Conservation (phyloP, 2,888 invertebrate species). For the Ormyrus pomaceus region DNA sequence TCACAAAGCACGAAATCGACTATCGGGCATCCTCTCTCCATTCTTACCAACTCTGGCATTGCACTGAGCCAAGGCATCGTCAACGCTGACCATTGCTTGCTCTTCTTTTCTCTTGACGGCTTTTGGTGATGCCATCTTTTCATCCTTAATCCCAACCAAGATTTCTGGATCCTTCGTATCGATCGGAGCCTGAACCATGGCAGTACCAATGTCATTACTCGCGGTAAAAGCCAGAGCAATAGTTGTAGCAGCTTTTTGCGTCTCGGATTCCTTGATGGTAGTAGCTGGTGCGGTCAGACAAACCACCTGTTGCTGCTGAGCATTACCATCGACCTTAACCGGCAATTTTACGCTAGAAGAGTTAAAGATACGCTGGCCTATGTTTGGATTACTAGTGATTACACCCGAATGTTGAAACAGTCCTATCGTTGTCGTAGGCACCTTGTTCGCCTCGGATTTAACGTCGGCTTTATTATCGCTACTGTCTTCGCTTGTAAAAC, state of each 20-base stretch:
- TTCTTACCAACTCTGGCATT: slow-evolving; percentile 70
- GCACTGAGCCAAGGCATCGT: slow-evolving; percentile 63
- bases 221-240: slow-evolving; percentile 70
- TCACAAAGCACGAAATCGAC: slow-evolving; percentile 22
- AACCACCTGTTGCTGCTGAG: slow-evolving; percentile 62
- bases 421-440: slow-evolving; percentile 36
- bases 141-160: slow-evolving; percentile 62
- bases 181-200: slow-evolving; percentile 60
- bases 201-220: slow-evolving; percentile 63
- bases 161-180: slow-evolving; percentile 65
- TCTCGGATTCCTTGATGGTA: slow-evolving; percentile 42
- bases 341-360: slow-evolving; percentile 61
- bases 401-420: slow-evolving; percentile 66
- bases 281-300: slow-evolving; percentile 23
- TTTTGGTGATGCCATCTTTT: slow-evolving; percentile 69
- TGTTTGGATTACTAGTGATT: slow-evolving; percentile 72
- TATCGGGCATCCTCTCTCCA: not conserved
- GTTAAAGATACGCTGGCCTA: slow-evolving; percentile 69
- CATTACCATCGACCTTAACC: slow-evolving; percentile 56
- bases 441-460: slow-evolving; percentile 24
- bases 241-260: slow-evolving; percentile 62
- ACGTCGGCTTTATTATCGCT: slow-evolving; percentile 11
- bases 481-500: slow-evolving; percentile 58
- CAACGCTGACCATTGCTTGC: slow-evolving; percentile 59
- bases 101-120: slow-evolving; percentile 70